Evolutionary conservation across 2,888 invertebrate species (phyloP).

Genomic region (Idaea aversata): DNA sequence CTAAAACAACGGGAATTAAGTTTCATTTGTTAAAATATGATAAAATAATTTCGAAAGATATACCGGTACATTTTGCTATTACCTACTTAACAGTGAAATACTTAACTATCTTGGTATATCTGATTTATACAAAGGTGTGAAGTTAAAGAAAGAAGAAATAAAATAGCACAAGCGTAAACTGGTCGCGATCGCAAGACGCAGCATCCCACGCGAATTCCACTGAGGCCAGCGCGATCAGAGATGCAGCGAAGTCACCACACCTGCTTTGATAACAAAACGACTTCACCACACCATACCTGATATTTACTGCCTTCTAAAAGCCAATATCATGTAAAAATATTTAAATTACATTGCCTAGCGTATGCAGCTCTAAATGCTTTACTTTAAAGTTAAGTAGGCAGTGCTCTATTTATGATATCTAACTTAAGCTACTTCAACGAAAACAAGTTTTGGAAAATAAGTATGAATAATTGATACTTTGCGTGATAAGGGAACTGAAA

Average conservation of each 20-base stretch:
- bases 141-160: slow-evolving; percentile 39
- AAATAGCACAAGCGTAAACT: slow-evolving; percentile 46
- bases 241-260: slow-evolving; percentile 13
- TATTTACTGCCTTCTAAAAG: not conserved
- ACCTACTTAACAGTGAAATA: not conserved
- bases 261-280: slow-evolving; percentile 4
- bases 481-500: no score
- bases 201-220: slow-evolving; percentile 68
- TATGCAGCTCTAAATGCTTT: not conserved
- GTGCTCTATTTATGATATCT: not conserved
- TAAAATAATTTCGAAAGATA: not conserved
- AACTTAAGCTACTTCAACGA: no score
- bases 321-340: not conserved
- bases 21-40: not conserved
- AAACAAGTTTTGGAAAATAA: no score
- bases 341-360: not conserved
- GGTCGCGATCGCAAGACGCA: slow-evolving; percentile 29
- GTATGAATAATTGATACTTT: no score
- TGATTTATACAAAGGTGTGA: slow-evolving; percentile 9
- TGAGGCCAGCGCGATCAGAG: slow-evolving; percentile 36
- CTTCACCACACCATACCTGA: not conserved
- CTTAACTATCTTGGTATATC: not conserved
- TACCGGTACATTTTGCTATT: not conserved
- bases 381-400: not conserved
- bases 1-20: no score